These are phyloP conservation scores for Adelges cooleyi DNA, from an alignment of 1,140 invertebrate species.

Conservation along the genomic window DNA sequence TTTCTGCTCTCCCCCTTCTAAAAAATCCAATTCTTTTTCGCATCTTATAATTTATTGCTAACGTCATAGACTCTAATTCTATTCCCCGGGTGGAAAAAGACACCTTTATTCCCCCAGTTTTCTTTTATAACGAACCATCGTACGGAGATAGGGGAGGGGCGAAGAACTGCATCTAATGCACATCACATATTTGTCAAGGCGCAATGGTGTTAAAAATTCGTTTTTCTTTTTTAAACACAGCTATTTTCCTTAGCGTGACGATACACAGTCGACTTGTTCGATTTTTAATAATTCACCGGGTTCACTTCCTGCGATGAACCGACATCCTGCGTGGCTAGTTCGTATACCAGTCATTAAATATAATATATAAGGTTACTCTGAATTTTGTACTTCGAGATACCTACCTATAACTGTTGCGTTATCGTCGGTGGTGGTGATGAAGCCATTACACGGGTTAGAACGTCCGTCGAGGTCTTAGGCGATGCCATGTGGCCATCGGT, in stretches of 20 bases:
- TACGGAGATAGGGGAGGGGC: too few species aligned
- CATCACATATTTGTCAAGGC: too few species aligned
- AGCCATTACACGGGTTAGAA: neutral
- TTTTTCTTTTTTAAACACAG: neutral
- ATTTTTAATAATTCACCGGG: too few species aligned
- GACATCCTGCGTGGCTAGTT: too few species aligned
- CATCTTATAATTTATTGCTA: conserved; percentile 16
- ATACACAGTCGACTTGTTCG: too few species aligned
- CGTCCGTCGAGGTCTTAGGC: neutral
- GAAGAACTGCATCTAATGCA: too few species aligned
- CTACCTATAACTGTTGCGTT: neutral
- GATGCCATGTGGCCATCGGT: neutral
- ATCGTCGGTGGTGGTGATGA: conserved; percentile 2
- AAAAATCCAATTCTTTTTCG: conserved; percentile 24
- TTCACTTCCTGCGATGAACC: too few species aligned
- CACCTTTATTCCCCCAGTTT: neutral
- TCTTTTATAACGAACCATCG: neutral
- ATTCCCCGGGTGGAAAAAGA: conserved; percentile 2
- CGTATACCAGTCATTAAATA: too few species aligned
- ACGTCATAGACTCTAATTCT: conserved; percentile 24
- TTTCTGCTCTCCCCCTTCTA: neutral
- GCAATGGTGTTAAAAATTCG: conserved; percentile 10
- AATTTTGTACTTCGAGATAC: too few species aligned
- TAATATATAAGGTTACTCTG: too few species aligned
- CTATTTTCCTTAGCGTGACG: too few species aligned